Conservation (phyloP, 2,888 invertebrate species). For the Galerucella nymphaeae region DNA sequence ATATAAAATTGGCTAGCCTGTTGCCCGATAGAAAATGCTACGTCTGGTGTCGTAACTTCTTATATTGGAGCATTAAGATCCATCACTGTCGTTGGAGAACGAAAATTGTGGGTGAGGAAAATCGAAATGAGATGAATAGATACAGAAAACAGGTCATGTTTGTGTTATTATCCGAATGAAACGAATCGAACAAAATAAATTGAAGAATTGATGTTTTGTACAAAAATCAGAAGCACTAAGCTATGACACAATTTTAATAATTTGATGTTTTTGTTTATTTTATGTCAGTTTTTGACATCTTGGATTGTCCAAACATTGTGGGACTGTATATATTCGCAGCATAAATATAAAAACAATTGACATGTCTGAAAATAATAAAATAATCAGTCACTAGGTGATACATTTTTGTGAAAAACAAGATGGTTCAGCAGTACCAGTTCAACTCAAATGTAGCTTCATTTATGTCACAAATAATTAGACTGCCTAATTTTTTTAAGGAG, state of each 20-base stretch:
- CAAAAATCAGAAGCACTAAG: background rate
- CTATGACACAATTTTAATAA: background rate
- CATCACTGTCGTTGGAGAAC: slow-evolving; percentile 15
- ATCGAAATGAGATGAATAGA: slow-evolving; percentile 18
- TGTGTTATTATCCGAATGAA: slow-evolving; percentile 1
- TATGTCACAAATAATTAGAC: too few relatives aligned
- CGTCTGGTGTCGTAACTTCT: slow-evolving; percentile 28
- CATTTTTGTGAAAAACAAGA: too few relatives aligned
- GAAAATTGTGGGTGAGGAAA: slow-evolving; percentile 14
- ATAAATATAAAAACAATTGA: too few relatives aligned
- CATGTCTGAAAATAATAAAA: too few relatives aligned
- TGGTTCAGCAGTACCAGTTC: too few relatives aligned
- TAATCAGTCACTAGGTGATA: too few relatives aligned
- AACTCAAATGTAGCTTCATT: too few relatives aligned
- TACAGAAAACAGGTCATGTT: slow-evolving; percentile 24
- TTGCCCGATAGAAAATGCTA: slow-evolving; percentile 21
- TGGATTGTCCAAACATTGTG: too few relatives aligned
- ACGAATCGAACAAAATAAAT: background rate
- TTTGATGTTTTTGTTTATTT: background rate
- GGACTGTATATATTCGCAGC: too few relatives aligned
- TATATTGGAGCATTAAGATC: slow-evolving; percentile 29
- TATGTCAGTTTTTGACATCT: too few relatives aligned
- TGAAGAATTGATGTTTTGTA: background rate
- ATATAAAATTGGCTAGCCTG: background rate
- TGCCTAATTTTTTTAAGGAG: too few relatives aligned